Percentiles rank a stretch among this genome's conserved stretches.
Evolutionary conservation across 2,888 invertebrate genomes (phyloP).

Genomic region (Hymenopus coronatus): DNA sequence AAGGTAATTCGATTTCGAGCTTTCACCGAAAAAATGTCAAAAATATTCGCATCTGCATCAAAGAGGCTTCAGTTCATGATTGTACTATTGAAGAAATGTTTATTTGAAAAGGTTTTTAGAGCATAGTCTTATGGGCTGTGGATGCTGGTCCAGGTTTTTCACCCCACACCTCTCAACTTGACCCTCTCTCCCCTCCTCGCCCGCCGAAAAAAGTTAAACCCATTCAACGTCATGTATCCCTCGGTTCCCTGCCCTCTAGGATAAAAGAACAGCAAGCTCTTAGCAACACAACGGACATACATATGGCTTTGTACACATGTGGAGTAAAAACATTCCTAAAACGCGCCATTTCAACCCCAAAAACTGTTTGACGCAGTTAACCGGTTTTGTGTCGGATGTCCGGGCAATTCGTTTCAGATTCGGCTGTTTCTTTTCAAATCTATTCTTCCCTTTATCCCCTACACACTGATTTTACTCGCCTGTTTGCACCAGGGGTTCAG

Average conservation of each 20-base stretch:
- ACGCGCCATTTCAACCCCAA: conserved; percentile 29
- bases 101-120: no score
- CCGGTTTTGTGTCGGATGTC: conserved; percentile 24
- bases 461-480: not conserved
- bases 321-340: conserved; percentile 19
- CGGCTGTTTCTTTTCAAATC: conserved; percentile 9
- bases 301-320: not conserved
- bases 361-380: conserved; percentile 4
- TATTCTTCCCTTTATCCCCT: not conserved
- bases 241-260: not conserved
- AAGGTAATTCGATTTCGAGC: no score
- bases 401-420: conserved; percentile 28
- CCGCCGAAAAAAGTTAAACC: not conserved
- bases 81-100: no score
- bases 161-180: not conserved
- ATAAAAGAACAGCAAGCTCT: not conserved
- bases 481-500: not conserved
- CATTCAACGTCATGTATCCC: not conserved
- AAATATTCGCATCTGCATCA: no score
- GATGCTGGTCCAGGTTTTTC: not conserved
- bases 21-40: no score
- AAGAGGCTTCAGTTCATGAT: no score
- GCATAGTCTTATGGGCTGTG: no score
- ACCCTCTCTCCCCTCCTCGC: not conserved
- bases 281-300: not conserved